Evolutionary conservation across 2,797 vertebrate species (phyloP).

Genomic region (Macropus fuliginosus): DNA sequence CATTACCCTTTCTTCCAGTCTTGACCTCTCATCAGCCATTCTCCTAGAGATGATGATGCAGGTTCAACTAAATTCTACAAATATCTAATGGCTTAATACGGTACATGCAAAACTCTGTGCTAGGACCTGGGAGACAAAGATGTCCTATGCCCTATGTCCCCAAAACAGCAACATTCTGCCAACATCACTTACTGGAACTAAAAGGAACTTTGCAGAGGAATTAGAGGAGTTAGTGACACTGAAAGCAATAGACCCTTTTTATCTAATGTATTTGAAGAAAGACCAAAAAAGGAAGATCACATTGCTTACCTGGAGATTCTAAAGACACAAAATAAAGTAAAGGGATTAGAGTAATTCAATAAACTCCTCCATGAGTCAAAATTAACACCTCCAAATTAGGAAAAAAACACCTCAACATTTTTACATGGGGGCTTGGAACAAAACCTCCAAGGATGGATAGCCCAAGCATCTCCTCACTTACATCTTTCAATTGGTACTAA

Average conservation of each 20-base stretch:
- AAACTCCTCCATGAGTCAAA: background rate
- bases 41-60: background rate
- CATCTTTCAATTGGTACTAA: background rate
- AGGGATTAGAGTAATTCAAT: background rate
- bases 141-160: background rate
- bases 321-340: background rate
- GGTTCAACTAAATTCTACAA: background rate
- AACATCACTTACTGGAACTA: background rate
- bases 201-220: background rate
- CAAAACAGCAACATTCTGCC: background rate
- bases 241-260: background rate
- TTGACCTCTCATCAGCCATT: background rate
- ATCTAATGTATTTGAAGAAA: background rate
- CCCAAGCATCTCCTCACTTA: background rate
- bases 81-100: background rate
- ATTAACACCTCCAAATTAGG: background rate
- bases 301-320: background rate
- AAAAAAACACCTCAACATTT: background rate
- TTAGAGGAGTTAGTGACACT: background rate
- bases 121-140: background rate
- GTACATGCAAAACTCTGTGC: too few species aligned
- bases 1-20: background rate
- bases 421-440: background rate
- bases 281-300: background rate
- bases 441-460: background rate